phyloP scores from a whole-genome alignment of 2,113 vertebrate genomes.

The Promerops cafer region DNA sequence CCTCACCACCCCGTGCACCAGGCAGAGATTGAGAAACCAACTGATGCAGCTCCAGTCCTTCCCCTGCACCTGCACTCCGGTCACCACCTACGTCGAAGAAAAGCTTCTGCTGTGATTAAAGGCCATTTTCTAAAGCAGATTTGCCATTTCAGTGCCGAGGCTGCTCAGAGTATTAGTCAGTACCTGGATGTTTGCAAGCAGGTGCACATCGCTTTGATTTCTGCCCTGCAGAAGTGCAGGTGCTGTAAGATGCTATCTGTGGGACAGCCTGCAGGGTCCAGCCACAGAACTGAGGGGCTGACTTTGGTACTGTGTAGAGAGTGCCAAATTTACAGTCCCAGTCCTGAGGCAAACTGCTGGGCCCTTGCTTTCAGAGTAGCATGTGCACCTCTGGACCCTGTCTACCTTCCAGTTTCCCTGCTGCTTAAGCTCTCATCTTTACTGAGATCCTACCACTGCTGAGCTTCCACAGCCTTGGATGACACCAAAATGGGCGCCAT shows the following conservation, averaged over 20 bases:
- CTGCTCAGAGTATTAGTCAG: accelerated
- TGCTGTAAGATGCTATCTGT: background rate
- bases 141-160: accelerated
- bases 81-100: background rate
- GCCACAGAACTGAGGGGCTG: background rate
- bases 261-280: background rate
- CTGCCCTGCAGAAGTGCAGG: accelerated
- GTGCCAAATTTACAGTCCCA: background rate
- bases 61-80: accelerated
- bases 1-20: background rate
- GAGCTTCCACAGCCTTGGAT: background rate
- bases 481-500: background rate
- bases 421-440: background rate
- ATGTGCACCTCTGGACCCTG: background rate
- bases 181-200: background rate
- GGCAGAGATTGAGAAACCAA: background rate
- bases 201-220: background rate
- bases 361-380: accelerated
- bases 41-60: accelerated
- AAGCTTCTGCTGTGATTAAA: background rate
- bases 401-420: background rate
- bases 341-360: background rate
- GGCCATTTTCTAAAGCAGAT: background rate
- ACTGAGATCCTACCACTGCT: accelerated
- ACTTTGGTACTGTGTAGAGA: background rate